Conservation (phyloP, 2,113 vertebrate species). For the Pteronura brasiliensis region DNA sequence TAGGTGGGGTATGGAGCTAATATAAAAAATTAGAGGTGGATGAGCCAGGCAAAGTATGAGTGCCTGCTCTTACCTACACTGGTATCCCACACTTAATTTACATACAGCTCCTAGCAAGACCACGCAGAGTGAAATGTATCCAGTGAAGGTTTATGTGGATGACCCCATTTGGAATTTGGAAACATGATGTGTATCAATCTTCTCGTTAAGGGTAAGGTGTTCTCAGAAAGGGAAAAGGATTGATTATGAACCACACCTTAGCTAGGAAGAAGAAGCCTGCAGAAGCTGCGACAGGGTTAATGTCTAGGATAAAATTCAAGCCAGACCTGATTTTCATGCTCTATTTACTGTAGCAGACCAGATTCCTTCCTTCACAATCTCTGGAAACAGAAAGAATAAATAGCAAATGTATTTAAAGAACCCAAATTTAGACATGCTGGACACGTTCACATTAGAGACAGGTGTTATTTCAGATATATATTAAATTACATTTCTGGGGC, state of each 20-base stretch:
- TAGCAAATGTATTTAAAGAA: conserved; percentile 50
- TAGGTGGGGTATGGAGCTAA: not conserved
- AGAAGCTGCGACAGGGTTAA: conserved; percentile 76
- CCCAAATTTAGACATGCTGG: not conserved
- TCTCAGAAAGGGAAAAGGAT: not conserved
- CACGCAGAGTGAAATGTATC: not conserved
- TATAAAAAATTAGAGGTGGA: not conserved
- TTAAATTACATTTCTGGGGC: not conserved
- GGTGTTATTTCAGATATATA: not conserved
- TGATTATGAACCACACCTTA: conserved; percentile 61
- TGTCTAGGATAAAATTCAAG: conserved; percentile 74
- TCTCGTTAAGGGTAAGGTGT: not conserved
- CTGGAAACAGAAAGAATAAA: conserved; percentile 71
- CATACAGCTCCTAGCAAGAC: not conserved
- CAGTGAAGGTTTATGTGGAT: not conserved
- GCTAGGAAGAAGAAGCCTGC: conserved; percentile 51
- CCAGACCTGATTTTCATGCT: conserved; percentile 83
- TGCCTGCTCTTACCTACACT: not conserved
- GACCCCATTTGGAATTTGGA: not conserved
- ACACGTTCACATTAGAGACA: not conserved
- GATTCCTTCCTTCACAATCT: conserved; percentile 71
- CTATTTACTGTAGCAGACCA: conserved; percentile 79
- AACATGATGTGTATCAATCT: not conserved
- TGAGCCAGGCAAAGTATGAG: not conserved
- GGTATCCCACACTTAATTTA: not conserved